These are phyloP conservation scores for Ectobius pallidus DNA, from an alignment of 2,888 invertebrate species.

Conservation along the genomic window DNA sequence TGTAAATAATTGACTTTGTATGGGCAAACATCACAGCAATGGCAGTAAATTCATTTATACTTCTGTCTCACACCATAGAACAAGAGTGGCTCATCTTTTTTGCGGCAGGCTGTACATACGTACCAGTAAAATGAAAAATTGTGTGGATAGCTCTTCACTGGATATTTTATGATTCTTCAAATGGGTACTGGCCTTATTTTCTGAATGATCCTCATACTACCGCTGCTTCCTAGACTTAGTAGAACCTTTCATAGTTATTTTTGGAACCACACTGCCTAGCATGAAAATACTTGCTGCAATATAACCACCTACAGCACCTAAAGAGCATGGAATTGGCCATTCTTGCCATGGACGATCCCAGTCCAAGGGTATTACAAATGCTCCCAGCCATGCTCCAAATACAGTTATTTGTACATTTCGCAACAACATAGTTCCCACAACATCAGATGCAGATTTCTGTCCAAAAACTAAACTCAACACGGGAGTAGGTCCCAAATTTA, in stretches of 20 bases:
- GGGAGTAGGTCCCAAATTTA: conserved; percentile 62
- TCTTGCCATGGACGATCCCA: conserved; percentile 91
- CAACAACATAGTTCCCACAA: conserved; percentile 49
- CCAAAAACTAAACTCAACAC: conserved; percentile 45
- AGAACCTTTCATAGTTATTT: conserved; percentile 1
- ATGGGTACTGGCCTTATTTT: too few species aligned
- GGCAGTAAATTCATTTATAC: too few species aligned
- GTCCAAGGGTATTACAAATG: conserved; percentile 84
- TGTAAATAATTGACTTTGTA: too few species aligned
- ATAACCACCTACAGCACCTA: conserved; percentile 70
- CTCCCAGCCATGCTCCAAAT: conserved; percentile 83
- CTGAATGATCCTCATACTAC: too few species aligned
- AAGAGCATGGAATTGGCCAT: conserved; percentile 76
- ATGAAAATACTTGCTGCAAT: conserved; percentile 62
- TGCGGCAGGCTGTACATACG: too few species aligned
- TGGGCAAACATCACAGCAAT: too few species aligned
- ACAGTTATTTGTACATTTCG: conserved; percentile 64
- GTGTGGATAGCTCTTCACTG: too few species aligned
- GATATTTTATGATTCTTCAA: too few species aligned
- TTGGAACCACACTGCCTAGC: conserved; percentile 54
- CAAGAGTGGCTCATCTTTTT: too few species aligned
- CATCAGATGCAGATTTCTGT: conserved; percentile 21
- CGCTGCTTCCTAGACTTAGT: not conserved
- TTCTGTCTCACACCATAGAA: too few species aligned
- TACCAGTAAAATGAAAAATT: too few species aligned